Conservation (phyloP, 2,113 vertebrate genomes). For the Tupaia tana region DNA sequence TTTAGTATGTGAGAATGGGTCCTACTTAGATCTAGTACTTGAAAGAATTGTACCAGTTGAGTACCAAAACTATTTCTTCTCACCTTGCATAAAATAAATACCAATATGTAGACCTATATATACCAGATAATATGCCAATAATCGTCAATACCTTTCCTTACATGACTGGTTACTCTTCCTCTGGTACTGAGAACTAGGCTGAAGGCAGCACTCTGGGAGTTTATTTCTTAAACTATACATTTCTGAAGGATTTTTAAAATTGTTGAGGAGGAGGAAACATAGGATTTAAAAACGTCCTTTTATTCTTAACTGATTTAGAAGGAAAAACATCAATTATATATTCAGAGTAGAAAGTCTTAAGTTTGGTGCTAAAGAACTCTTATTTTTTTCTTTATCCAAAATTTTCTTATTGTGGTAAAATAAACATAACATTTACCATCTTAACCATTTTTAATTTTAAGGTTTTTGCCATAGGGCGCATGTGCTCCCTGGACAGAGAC, state of each 20-base stretch:
- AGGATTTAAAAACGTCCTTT: constrained; percentile 23
- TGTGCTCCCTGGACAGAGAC: too few species aligned
- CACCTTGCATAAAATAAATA: constrained; percentile 12
- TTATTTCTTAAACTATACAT: constrained; percentile 6
- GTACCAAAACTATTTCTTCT: constrained; percentile 21
- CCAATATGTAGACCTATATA: neutral
- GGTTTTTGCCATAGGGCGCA: too few species aligned
- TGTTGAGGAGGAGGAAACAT: neutral
- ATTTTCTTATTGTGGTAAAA: neutral
- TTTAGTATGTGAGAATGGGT: neutral
- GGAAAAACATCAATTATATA: neutral
- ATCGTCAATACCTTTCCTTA: neutral
- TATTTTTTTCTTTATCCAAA: neutral
- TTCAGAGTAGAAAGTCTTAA: neutral
- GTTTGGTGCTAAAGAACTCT: neutral
- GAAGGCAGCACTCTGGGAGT: neutral
- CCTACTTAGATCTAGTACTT: neutral
- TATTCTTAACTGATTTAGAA: neutral
- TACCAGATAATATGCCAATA: neutral
- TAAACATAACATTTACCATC: neutral
- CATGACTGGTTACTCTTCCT: neutral
- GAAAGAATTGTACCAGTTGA: neutral
- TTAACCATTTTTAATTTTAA: neutral
- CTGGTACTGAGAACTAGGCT: neutral
- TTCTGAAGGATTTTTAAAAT: neutral